phyloP scores from a whole-genome alignment of 2,113 vertebrate genomes.

The Thymallus thymallus region DNA sequence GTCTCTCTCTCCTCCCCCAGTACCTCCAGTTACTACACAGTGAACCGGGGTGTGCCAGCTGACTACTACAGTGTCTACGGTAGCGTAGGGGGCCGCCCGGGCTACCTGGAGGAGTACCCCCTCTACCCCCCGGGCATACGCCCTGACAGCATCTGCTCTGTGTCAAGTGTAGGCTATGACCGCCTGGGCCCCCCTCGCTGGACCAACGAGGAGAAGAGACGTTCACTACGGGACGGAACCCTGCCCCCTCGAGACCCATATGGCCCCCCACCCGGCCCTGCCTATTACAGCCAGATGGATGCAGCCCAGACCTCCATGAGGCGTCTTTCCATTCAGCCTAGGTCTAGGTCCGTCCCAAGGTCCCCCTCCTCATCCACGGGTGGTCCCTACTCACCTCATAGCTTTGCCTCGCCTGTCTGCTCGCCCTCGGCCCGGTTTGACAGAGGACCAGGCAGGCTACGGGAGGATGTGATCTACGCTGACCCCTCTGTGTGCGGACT shows the following conservation, averaged over 20 bases:
- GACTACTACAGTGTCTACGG: conserved; percentile 81
- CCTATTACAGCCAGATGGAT: conserved; percentile 80
- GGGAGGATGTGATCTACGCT: conserved; percentile 80
- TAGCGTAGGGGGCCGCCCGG: conserved; percentile 63
- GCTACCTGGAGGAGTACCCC: conserved; percentile 85
- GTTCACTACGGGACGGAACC: conserved; percentile 79
- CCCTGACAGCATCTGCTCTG: conserved; percentile 93
- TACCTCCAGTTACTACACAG: conserved; percentile 80
- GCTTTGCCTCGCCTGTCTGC: conserved; percentile 84
- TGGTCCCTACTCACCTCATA: conserved; percentile 79
- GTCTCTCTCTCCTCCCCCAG: conserved; percentile 59
- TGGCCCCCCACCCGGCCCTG: conserved; percentile 55
- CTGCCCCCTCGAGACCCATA: conserved; percentile 55
- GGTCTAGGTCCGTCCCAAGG: conserved; percentile 90
- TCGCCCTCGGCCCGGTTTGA: conserved; percentile 85
- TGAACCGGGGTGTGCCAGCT: conserved; percentile 73
- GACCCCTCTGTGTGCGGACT: conserved; percentile 83
- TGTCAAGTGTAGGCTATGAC: conserved; percentile 83
- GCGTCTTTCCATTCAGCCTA: conserved; percentile 87
- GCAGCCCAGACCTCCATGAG: conserved; percentile 77
- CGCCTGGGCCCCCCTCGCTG: conserved; percentile 75
- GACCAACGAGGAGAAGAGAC: conserved; percentile 82
- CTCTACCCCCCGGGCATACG: conserved; percentile 82
- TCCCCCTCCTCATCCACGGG: conserved; percentile 82
- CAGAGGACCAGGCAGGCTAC: conserved; percentile 66